Base-by-base conservation (phyloP, 2,888 invertebrate species). In the Zelleria hepariella region DNA sequence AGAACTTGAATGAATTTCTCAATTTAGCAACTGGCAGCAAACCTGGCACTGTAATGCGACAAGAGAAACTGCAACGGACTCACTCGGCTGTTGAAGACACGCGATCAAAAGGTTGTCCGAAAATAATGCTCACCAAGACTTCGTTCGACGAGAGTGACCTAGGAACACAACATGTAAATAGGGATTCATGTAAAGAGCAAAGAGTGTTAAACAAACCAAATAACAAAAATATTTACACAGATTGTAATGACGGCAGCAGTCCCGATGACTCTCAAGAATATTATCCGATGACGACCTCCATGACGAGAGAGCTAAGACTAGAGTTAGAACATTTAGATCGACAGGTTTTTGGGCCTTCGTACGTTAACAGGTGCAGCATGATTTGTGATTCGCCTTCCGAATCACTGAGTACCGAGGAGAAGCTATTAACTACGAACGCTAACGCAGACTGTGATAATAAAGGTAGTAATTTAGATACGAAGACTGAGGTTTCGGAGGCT, bases 201-300 rank as follows among this genome's bases (percentile, higher is more conserved):
- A 80, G 75, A 65, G 20, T 59, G 23, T 60, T 67, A 15, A 74
- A 68, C 60, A 83, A 77, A 67, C 63, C 71, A 18, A 42, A 10
- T 1, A 73, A 67, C 58, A 85, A 71, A 65, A 74, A 77, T 65
- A 68, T 75, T 65, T 65, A 76, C 74, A 66, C 69, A 3, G 85
- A 87, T 56, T 66, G 75, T 10, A 86, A 90, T 64, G 91, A 92
- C 61, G 91, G 92, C 56, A 92, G 91, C 66, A 95, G 95, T 63
- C 94, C 94, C 0, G 95, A 95, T 67, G 95, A 95, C 75, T 93
- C 94, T 1, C 93, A 94, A 67, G 94, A 94, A 72, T 96, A 95
- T 75, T 94, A 94, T 72, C 95, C 96, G 2, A 94, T 96, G 93
- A 95, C 95, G 0, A 96, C 95, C 4, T 95, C 96, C 2, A 94